Conservation (phyloP, 1,140 invertebrate species). For the Zaprionus camerounensis region DNA sequence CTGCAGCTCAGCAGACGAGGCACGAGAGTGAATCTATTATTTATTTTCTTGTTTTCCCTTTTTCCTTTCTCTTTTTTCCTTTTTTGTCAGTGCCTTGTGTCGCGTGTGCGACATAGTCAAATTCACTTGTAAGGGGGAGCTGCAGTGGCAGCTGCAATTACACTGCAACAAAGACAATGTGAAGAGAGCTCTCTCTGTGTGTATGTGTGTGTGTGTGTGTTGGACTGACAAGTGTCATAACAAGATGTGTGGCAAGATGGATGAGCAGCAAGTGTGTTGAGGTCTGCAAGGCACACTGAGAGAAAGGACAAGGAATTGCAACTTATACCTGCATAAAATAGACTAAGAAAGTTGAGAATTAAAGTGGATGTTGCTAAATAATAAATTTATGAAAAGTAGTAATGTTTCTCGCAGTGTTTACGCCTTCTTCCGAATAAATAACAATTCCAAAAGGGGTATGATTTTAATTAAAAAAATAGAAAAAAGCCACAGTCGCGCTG, state of each 20-base stretch:
- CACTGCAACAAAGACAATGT: constrained; percentile 19
- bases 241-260: constrained; percentile 38
- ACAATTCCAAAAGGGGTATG: too few species aligned
- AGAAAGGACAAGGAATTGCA: background rate
- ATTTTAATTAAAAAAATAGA: too few species aligned
- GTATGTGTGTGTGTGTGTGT: background rate
- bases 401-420: too few species aligned
- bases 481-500: too few species aligned
- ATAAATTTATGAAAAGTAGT: too few species aligned
- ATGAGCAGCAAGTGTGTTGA: constrained; percentile 17
- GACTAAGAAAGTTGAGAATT: too few species aligned
- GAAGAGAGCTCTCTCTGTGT: background rate
- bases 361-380: too few species aligned
- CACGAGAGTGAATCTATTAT: constrained; percentile 32
- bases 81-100: background rate
- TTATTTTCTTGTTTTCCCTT: constrained; percentile 13
- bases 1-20: constrained; percentile 20
- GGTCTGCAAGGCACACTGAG: background rate
- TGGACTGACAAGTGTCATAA: constrained; percentile 49
- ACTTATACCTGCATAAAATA: background rate
- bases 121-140: background rate
- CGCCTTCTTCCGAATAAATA: too few species aligned
- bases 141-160: constrained; percentile 23
- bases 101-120: background rate
- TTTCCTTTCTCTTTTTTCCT: background rate